Percentiles rank a stretch among this genome's conserved stretches.
These are phyloP conservation scores for Pseudorasbora parva DNA, from an alignment of 2,113 vertebrate genomes.

Conservation along the genomic window DNA sequence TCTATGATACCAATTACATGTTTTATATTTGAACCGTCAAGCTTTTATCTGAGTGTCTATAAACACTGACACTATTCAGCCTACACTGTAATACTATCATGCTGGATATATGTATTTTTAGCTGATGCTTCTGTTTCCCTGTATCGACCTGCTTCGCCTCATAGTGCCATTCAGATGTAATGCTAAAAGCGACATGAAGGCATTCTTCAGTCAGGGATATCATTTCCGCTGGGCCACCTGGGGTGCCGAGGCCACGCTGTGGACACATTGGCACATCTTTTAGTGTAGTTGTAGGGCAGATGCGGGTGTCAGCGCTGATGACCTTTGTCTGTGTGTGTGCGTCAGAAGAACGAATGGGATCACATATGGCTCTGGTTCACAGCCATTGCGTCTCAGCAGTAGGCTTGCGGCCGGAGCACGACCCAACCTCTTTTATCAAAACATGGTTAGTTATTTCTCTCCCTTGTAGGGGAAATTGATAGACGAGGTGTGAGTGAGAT, in stretches of 20 bases:
- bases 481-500: slow-evolving; percentile 32
- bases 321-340: slow-evolving; percentile 63
- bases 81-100: slow-evolving; percentile 67
- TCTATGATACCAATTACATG: slow-evolving; percentile 18
- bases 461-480: slow-evolving; percentile 48
- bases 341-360: slow-evolving; percentile 65
- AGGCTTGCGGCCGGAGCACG: slow-evolving; percentile 53
- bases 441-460: slow-evolving; percentile 64
- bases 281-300: slow-evolving; percentile 55
- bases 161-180: slow-evolving; percentile 75
- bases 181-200: slow-evolving; percentile 63
- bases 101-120: slow-evolving; percentile 37
- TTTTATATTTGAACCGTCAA: slow-evolving; percentile 62
- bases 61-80: slow-evolving; percentile 20
- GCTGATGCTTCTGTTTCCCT: slow-evolving; percentile 39
- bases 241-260: slow-evolving; percentile 43
- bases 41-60: slow-evolving; percentile 57
- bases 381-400: slow-evolving; percentile 72
- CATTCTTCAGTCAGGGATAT: slow-evolving; percentile 59
- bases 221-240: slow-evolving; percentile 51
- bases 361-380: slow-evolving; percentile 74
- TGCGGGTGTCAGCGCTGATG: slow-evolving; percentile 61
- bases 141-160: slow-evolving; percentile 76
- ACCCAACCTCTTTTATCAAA: slow-evolving; percentile 51
- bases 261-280: slow-evolving; percentile 45